phyloP scores from a whole-genome alignment of 2,888 invertebrate genomes.

The Acrobeloides nanus region DNA sequence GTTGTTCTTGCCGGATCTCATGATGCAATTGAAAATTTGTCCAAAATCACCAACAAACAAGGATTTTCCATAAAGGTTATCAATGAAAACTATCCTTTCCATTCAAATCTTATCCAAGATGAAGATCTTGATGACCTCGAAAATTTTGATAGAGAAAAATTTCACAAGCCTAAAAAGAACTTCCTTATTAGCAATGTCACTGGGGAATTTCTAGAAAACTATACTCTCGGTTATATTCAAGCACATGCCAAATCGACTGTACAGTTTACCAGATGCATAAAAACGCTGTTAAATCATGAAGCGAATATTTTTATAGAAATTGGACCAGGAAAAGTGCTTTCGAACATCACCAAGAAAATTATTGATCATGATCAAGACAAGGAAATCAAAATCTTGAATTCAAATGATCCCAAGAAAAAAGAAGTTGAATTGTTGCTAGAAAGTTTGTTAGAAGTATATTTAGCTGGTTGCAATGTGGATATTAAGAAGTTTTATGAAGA shows the following conservation, averaged over 20 bases:
- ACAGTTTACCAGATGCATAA: slow-evolving; percentile 8
- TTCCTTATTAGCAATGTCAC: slow-evolving; percentile 34
- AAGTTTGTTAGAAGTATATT: not conserved
- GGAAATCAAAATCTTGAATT: not conserved
- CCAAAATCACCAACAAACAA: not conserved
- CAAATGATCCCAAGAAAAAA: not conserved
- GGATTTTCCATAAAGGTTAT: slow-evolving; percentile 23
- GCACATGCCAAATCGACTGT: slow-evolving; percentile 12
- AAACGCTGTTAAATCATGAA: slow-evolving; percentile 10
- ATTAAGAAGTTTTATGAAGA: not conserved
- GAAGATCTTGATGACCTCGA: slow-evolving; percentile 24
- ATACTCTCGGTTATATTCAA: slow-evolving; percentile 25
- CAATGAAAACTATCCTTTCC: slow-evolving; percentile 39
- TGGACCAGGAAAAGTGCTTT: slow-evolving; percentile 28
- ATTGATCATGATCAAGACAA: too few species aligned
- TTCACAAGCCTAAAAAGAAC: slow-evolving; percentile 14
- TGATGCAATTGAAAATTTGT: slow-evolving; percentile 14
- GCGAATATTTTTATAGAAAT: slow-evolving; percentile 34
- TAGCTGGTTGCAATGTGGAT: not conserved
- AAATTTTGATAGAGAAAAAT: slow-evolving; percentile 14
- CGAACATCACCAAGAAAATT: slow-evolving; percentile 28
- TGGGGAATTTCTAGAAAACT: slow-evolving; percentile 23
- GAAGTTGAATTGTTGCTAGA: not conserved
- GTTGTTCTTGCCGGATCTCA: slow-evolving; percentile 31
- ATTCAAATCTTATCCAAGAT: slow-evolving; percentile 30